Conservation (phyloP, 2,113 vertebrate species). For the Mionectes macconnelli region DNA sequence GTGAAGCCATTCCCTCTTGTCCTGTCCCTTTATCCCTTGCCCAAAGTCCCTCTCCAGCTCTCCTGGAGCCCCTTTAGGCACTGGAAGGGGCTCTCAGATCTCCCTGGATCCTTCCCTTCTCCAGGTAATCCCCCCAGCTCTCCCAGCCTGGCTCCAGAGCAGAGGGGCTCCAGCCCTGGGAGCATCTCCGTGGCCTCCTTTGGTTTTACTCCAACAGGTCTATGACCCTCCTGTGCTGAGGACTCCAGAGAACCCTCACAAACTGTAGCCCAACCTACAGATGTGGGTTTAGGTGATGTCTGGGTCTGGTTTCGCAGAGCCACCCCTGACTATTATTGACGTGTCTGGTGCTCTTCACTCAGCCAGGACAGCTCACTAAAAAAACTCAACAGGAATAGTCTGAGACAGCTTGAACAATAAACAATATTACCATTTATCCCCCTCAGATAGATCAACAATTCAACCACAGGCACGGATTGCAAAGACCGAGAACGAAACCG, state of each 20-base stretch:
- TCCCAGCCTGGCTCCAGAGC: background rate
- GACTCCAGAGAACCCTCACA: background rate
- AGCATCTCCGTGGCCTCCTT: rapidly evolving
- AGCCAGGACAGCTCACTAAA: rapidly evolving
- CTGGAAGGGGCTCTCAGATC: background rate
- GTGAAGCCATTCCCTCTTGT: background rate
- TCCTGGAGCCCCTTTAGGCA: background rate
- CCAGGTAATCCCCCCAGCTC: background rate
- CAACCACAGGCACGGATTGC: background rate
- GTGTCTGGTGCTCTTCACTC: rapidly evolving
- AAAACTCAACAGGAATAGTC: background rate
- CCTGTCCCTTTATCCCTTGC: background rate
- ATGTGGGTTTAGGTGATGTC: rapidly evolving
- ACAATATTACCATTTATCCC: background rate
- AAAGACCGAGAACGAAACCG: background rate
- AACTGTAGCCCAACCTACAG: rapidly evolving
- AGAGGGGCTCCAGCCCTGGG: background rate
- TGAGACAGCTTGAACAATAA: background rate
- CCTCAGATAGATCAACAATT: background rate
- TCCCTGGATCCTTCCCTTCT: background rate
- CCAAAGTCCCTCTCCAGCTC: background rate
- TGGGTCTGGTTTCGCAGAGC: background rate
- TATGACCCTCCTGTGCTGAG: rapidly evolving
- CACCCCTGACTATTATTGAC: background rate
- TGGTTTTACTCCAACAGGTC: background rate